Percentiles rank a stretch among this genome's conserved stretches.
Evolutionary conservation across 1,140 invertebrate species (phyloP).

Genomic region (Aphidius gifuensis): DNA sequence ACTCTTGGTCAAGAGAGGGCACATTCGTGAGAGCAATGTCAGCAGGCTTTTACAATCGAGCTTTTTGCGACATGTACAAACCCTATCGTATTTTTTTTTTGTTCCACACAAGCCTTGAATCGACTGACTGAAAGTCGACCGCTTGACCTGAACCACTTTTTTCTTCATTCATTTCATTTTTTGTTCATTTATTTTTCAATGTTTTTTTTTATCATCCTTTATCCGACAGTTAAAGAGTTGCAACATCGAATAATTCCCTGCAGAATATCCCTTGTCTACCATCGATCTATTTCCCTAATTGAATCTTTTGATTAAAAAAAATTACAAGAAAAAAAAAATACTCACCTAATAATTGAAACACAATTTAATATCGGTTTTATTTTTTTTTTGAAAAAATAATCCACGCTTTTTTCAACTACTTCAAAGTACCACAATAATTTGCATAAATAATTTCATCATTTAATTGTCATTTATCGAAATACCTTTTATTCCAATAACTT

Average conservation of each 20-base stretch:
- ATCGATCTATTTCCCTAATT: slow-evolving; percentile 10
- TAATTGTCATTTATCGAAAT: neutral
- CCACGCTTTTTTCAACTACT: neutral
- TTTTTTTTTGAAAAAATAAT: too few relatives aligned
- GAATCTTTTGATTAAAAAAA: slow-evolving; percentile 4
- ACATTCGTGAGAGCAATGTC: slow-evolving; percentile 29
- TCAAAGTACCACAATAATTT: neutral
- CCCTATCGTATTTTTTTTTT: slow-evolving; percentile 11
- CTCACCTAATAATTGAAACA: too few relatives aligned
- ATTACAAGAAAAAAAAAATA: neutral
- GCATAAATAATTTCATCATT: neutral
- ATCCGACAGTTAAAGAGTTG: slow-evolving; percentile 2
- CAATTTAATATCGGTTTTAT: too few relatives aligned
- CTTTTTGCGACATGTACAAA: slow-evolving; percentile 29
- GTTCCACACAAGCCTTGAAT: too few relatives aligned
- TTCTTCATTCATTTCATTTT: slow-evolving; percentile 2
- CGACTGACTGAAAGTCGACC: slow-evolving; percentile 8
- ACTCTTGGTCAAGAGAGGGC: too few relatives aligned
- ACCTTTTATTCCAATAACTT: neutral
- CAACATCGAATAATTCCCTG: too few relatives aligned
- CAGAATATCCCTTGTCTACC: slow-evolving; percentile 4
- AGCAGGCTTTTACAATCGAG: slow-evolving; percentile 35
- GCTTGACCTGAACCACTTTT: slow-evolving; percentile 17
- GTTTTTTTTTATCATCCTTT: neutral
- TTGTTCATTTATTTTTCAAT: neutral